These are phyloP conservation scores for Zosterops borbonicus DNA, from an alignment of 2,113 vertebrate genomes.

Conservation along the genomic window DNA sequence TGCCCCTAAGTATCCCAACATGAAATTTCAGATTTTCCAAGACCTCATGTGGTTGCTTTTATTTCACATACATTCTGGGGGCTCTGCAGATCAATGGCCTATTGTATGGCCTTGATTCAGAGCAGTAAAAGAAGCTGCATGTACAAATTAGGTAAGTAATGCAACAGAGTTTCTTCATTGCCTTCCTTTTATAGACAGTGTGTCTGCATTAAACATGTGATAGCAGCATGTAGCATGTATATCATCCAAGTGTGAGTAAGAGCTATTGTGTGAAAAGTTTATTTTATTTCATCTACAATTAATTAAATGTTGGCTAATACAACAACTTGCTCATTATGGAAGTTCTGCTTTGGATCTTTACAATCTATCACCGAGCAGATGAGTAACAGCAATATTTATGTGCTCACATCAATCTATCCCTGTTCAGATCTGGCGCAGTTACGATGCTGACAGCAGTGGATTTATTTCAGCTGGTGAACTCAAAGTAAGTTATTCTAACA, in stretches of 20 bases:
- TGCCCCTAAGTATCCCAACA: not conserved
- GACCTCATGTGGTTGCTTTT: not conserved
- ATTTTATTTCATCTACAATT: not conserved
- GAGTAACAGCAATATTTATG: not conserved
- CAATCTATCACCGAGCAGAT: not conserved
- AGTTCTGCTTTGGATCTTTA: not conserved
- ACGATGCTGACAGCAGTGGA: constrained; percentile 92
- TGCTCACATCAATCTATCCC: not conserved
- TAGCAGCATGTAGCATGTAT: not conserved
- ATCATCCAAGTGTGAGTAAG: not conserved
- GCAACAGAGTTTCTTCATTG: not conserved
- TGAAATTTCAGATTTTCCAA: not conserved
- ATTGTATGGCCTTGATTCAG: not conserved
- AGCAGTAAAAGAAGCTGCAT: not conserved
- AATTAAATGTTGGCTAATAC: not conserved
- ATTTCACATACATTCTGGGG: not conserved
- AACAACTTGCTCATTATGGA: not conserved
- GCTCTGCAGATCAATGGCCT: not conserved
- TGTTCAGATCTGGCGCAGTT: constrained; percentile 94
- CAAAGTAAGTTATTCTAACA: constrained; percentile 73
- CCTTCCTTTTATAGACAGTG: not conserved
- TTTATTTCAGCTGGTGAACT: constrained; percentile 91
- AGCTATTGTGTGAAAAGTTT: not conserved
- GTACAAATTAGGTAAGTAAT: constrained; percentile 16
- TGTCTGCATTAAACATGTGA: not conserved